Evolutionary conservation across 1,140 invertebrate species (phyloP), one percentile per base, ranked within the genome.

Genomic region (Pseudomyrmex concolor): DNA sequence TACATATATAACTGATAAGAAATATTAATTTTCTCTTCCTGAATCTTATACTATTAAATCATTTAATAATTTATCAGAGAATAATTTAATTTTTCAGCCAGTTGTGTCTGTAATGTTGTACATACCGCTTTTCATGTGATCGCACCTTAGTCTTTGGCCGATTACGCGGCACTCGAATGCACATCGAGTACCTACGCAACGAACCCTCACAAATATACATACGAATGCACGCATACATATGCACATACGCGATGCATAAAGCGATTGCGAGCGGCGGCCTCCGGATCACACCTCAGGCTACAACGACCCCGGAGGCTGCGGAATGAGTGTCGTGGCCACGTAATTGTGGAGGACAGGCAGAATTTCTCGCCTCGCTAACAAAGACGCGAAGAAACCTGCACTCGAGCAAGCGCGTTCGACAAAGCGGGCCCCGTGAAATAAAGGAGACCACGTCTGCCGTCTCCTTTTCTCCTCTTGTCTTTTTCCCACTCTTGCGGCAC

Each of bases 361-460:
- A 93, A 92, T 93, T 93, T 93, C 93, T 93, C 93, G 92, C 93
- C 92, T 93, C 89, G 89, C 89, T 91, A 93, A 93, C 92, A 93
- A 93, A 93, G 92, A 92, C 91, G 87, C 84, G 90, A 90, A 92
- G 91, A 89, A 92, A 93, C 89, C 91, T 89, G 91, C 90, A 91
- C 90, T 92, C 86, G 87, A 90, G 84, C 87, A 86, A 80, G 81
- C 62, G 70, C 86, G 81, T 87, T 89, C 89, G 88, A 92, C 91
- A 92, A 92, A 92, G 91, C 88, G 83, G 76, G 82, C 77, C 82
- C 82, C 86, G 84, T 89, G 86, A 90, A 91, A 91, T 91, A 92
- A 92, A 92, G 88, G 86, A 74, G 84, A 48, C 62, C 81, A 68
- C 60, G 80, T 78, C 70, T 55, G 55, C 71, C 70, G 76, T 70